Conservation (phyloP, 2,888 invertebrate genomes). For the Dynastes maya region DNA sequence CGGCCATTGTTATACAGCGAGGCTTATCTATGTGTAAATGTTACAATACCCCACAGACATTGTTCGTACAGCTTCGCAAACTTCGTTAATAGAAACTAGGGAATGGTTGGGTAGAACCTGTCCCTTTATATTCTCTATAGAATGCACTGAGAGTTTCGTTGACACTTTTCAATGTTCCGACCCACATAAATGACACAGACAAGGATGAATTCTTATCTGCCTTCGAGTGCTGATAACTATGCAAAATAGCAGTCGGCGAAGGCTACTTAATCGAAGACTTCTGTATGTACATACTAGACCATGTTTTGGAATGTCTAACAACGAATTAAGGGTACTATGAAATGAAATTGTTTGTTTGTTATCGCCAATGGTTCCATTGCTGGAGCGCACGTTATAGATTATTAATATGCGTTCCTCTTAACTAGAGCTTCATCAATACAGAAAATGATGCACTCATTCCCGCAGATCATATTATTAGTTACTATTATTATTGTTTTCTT, state of each 20-base stretch:
- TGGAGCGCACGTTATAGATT: too few relatives aligned
- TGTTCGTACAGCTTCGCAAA: conserved; percentile 20
- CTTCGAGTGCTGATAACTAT: background rate
- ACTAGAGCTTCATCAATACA: too few relatives aligned
- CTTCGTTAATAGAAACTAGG: conserved; percentile 17
- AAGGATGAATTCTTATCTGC: background rate
- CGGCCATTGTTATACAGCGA: conserved; percentile 5
- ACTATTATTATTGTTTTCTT: too few relatives aligned
- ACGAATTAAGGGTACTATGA: too few relatives aligned
- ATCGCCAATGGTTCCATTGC: too few relatives aligned
- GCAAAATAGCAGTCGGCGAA: background rate
- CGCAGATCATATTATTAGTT: too few relatives aligned
- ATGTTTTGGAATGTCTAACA: background rate
- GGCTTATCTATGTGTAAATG: conserved; percentile 41
- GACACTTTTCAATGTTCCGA: conserved; percentile 8
- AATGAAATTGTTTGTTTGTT: too few relatives aligned
- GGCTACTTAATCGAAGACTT: background rate
- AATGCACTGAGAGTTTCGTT: background rate
- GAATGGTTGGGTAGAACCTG: background rate
- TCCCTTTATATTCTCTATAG: background rate
- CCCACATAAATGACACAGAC: background rate
- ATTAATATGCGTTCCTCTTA: too few relatives aligned
- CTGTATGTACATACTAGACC: background rate
- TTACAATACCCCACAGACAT: conserved; percentile 34
- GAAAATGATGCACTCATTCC: too few relatives aligned